Evolutionary conservation across 1,140 invertebrate species (phyloP), one percentile per base, ranked within the genome.

Genomic region (Drosophila nannoptera): DNA sequence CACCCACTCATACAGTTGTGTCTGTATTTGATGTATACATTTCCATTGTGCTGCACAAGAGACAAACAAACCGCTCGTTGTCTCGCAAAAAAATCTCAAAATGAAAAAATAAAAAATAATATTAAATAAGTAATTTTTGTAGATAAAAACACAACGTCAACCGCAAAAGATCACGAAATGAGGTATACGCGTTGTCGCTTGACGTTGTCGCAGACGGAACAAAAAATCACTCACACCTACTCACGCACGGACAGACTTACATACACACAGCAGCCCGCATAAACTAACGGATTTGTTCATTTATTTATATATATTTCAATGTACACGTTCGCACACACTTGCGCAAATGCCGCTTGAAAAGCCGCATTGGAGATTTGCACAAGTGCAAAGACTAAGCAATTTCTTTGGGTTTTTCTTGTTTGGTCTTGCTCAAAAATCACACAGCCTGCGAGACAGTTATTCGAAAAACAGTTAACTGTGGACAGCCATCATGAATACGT

Each of bases 141-240:
- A 75, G 80, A 84, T 73, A 75, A 83, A 76, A 66, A 46, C 22
- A 80, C 63, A 80, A 76, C 74, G 75, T 83, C 75, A 77, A 83
- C 72, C 75, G 75, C 69, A 61, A 82, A 76, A 84, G 80, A 83
- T 84, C 78, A 83, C 78, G 80, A 84, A 83, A 52, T 59, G 73
- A 62, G 72, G 75, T 80, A 64, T 72, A 72, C 61, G 70, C 45
- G 63, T 71, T 63, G 58, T 69, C 60, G 63, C 60, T 71, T 80
- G 49, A 63, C 54, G 36, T 69, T 83, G 73, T 70, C 78, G 59
- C 66, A 75, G 75, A 67, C 72, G 72, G 67, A 82, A 82, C 78
- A 75, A 77, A 67, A 70, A 81, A 64, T 81, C 77, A 53, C 55
- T 54, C 43, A 68, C 54, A 32, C 58, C 33, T 50, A 50, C 49